Evolutionary conservation across 2,888 invertebrate species (phyloP), one percentile per base, ranked within the genome.

Genomic region (Odontothrips loti): DNA sequence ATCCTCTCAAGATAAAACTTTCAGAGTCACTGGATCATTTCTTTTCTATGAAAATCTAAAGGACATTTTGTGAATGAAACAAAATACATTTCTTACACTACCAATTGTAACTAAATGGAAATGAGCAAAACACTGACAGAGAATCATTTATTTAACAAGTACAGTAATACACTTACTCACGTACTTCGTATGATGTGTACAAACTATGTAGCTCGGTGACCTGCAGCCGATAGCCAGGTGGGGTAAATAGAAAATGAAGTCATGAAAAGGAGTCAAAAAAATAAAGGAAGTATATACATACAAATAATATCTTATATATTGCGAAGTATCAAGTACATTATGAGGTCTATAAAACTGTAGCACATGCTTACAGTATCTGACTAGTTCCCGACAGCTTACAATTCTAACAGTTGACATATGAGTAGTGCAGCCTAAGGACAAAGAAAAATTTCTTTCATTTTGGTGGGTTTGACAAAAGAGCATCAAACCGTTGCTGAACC

Each of bases 401-500:
- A 23, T 68, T 0, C n/a, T 23, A 68, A n/a, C n/a, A n/a, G n/a
- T n/a, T n/a, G n/a, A n/a, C n/a, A n/a, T n/a, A n/a, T n/a, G n/a
- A n/a, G n/a, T n/a, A n/a, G n/a, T n/a, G n/a, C n/a, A 23, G 23
- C 23, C 17, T 51, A 17, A 15, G 51, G 9, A 51, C 12, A 51
- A 51, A 17, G 9, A 2, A 51, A 17, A 2, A 68, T n/a, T 68
- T 68, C 11, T n/a, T n/a, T n/a, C 23, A 68, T 23, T 68, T 68
- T 0, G 68, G 68, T 23, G 68, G 68, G 23, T 68, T 68, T 68
- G n/a, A 68, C 23, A 68, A 68, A 3, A 68, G 23, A 11, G 68
- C 68, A n/a, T 68, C 68, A 68, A 68, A 68, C 11, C 68, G 68
- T 23, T 68, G 68, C 23, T 68, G 68, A 9, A 68, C 68, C 68